Conservation (phyloP, 2,113 vertebrate genomes). For the Piprites chloris region DNA sequence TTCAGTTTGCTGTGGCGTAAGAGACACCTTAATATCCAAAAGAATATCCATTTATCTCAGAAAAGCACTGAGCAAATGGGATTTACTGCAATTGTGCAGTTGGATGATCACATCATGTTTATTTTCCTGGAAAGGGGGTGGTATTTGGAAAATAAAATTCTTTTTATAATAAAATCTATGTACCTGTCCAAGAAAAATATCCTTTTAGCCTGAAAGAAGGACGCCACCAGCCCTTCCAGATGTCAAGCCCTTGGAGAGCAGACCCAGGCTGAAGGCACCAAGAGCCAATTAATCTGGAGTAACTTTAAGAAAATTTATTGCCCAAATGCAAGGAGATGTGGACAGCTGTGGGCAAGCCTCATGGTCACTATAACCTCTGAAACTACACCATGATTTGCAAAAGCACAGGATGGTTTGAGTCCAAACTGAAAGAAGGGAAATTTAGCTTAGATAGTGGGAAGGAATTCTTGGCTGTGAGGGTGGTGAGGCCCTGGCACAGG, state of each 20-base stretch:
- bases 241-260: neutral
- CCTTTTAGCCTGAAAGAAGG: neutral
- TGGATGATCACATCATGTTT: neutral
- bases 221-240: neutral
- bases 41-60: neutral
- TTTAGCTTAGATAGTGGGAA: neutral
- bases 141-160: neutral
- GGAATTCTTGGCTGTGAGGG: neutral
- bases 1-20: neutral
- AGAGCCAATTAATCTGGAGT: neutral
- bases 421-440: neutral
- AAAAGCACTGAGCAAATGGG: neutral
- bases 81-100: neutral
- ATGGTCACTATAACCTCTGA: accelerated
- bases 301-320: neutral
- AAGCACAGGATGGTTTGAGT: neutral
- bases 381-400: neutral
- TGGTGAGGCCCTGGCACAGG: neutral
- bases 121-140: neutral
- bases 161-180: neutral
- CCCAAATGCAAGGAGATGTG: accelerated
- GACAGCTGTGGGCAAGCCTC: neutral
- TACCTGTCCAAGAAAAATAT: neutral
- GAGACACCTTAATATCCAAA: neutral
- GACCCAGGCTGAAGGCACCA: neutral